A percentile compares a stretch with the other conserved stretches of the same genome.
These are phyloP conservation scores for Brachystomella parvula DNA, from an alignment of 1,140 invertebrate species.

Conservation along the genomic window DNA sequence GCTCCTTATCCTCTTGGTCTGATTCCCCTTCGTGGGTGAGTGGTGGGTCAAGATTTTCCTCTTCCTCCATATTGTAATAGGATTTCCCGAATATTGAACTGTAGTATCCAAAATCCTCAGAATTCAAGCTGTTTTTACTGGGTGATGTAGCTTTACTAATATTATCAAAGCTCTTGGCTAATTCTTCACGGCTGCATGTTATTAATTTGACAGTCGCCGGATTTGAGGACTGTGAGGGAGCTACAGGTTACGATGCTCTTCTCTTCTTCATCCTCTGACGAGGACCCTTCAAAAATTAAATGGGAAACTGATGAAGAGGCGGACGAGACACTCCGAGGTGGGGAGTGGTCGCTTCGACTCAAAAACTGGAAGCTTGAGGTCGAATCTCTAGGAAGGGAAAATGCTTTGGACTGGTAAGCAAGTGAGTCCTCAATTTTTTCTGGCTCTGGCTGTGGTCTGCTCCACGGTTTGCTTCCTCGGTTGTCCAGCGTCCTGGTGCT, in stretches of 20 bases:
- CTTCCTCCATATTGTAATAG: neutral
- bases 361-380: no score
- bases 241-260: conserved; percentile 4
- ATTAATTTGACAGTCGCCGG: conserved; percentile 2
- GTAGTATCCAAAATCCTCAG: conserved; percentile 6
- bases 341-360: neutral
- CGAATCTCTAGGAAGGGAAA: neutral
- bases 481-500: no score
- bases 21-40: no score
- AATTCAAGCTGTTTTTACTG: conserved; percentile 7
- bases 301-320: conserved; percentile 1
- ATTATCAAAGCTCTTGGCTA: neutral
- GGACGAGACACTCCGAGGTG: neutral
- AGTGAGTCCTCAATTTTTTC: no score
- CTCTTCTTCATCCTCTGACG: neutral
- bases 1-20: neutral
- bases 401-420: neutral
- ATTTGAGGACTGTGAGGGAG: conserved; percentile 1
- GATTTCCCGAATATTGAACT: neutral
- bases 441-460: no score
- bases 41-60: no score
- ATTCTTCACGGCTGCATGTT: neutral
- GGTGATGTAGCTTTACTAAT: neutral
- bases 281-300: conserved; percentile 1
- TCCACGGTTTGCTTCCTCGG: no score